Conservation (phyloP, 2,113 vertebrate genomes). For the Paradisaea rubra region DNA sequence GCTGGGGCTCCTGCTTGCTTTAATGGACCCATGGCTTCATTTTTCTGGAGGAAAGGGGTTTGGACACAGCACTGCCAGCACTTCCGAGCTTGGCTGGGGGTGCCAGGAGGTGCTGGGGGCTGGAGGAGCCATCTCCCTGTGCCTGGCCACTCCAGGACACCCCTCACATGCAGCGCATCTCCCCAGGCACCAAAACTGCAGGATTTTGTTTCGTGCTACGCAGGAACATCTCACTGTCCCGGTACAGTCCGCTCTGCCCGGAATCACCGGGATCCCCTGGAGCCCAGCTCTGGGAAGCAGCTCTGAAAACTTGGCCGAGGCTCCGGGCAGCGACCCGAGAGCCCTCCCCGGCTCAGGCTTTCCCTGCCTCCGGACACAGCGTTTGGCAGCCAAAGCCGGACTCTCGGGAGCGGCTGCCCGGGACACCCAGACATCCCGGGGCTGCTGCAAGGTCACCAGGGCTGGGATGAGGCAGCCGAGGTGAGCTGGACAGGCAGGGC, state of each 20-base stretch:
- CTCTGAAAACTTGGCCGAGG: neutral
- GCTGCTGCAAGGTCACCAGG: neutral
- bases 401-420: neutral
- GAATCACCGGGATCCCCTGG: neutral
- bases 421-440: neutral
- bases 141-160: neutral
- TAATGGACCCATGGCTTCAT: fast-evolving
- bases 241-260: fast-evolving
- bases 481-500: neutral
- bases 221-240: neutral
- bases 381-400: neutral
- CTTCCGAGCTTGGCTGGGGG: neutral
- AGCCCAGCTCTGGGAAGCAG: neutral
- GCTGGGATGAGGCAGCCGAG: neutral
- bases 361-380: neutral
- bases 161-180: neutral
- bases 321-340: neutral
- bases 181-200: neutral
- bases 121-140: neutral
- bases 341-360: neutral
- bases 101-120: neutral
- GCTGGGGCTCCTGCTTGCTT: neutral
- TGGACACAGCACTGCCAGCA: neutral
- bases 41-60: neutral
- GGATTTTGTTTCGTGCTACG: fast-evolving